Evolutionary conservation across 2,888 invertebrate species (phyloP).

Genomic region (Nebria salina): DNA sequence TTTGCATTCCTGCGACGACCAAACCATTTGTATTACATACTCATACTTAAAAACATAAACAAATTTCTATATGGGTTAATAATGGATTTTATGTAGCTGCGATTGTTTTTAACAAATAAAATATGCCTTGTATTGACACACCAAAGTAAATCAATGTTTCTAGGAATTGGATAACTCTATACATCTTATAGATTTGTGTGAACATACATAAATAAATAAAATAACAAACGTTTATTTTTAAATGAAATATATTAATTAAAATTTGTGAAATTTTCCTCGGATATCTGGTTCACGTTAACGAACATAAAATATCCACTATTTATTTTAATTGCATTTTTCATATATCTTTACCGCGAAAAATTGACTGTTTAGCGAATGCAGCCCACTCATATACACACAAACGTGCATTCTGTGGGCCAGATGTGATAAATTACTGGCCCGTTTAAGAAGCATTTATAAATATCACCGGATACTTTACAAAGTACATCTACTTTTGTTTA

Average conservation of each 20-base stretch:
- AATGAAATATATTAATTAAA: no score
- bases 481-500: slow-evolving; percentile 36
- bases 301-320: neutral
- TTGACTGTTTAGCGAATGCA: no score
- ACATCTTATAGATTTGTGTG: no score
- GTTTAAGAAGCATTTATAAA: neutral
- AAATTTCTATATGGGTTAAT: neutral
- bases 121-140: no score
- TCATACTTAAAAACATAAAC: neutral
- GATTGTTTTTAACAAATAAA: neutral
- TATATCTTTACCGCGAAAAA: no score
- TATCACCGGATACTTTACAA: slow-evolving; percentile 25
- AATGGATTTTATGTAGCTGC: neutral
- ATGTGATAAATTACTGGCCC: slow-evolving; percentile 23
- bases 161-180: no score
- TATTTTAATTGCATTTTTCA: slow-evolving; percentile 27
- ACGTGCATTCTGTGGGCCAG: slow-evolving; percentile 30
- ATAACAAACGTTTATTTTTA: no score
- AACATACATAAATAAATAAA: no score
- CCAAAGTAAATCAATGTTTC: no score
- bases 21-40: neutral
- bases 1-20: slow-evolving; percentile 35
- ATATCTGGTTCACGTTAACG: no score
- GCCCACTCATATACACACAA: slow-evolving; percentile 15
- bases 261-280: no score